Evolutionary conservation across 2,888 invertebrate species (phyloP).

Genomic region (Trissolcus japonicus): DNA sequence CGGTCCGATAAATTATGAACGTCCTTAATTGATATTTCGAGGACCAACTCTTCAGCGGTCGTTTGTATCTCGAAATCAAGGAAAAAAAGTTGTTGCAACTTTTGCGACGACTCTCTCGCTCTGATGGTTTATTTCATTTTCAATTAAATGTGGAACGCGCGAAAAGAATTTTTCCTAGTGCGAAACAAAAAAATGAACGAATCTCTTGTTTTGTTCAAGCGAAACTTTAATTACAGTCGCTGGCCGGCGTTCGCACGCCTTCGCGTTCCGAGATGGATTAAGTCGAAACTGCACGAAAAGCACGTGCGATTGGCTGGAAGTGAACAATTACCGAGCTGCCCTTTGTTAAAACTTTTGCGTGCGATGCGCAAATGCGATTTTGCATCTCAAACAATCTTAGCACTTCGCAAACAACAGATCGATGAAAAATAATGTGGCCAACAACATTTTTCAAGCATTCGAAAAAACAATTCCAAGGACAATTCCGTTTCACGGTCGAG

Average conservation of each 20-base stretch:
- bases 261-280: constrained; percentile 64
- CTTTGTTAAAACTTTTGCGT: constrained; percentile 46
- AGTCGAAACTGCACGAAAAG: constrained; percentile 57
- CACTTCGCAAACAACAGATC: too few species aligned
- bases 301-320: constrained; percentile 59
- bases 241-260: constrained; percentile 53
- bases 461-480: constrained; percentile 18
- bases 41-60: background rate
- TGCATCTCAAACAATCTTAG: background rate
- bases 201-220: constrained; percentile 51
- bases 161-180: background rate
- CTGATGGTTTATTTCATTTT: constrained; percentile 9
- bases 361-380: constrained; percentile 34
- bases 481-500: constrained; percentile 56
- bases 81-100: too few species aligned
- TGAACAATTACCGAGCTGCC: constrained; percentile 53
- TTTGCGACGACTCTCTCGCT: too few species aligned
- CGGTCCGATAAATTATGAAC: constrained; percentile 27
- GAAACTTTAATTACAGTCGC: constrained; percentile 57
- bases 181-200: constrained; percentile 6
- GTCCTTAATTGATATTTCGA: constrained; percentile 35
- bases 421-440: too few species aligned
- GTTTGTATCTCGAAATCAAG: too few species aligned
- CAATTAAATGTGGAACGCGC: constrained; percentile 33
- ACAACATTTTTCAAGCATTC: background rate